phyloP scores from a whole-genome alignment of 2,888 invertebrate genomes.

The Xanthia togata region DNA sequence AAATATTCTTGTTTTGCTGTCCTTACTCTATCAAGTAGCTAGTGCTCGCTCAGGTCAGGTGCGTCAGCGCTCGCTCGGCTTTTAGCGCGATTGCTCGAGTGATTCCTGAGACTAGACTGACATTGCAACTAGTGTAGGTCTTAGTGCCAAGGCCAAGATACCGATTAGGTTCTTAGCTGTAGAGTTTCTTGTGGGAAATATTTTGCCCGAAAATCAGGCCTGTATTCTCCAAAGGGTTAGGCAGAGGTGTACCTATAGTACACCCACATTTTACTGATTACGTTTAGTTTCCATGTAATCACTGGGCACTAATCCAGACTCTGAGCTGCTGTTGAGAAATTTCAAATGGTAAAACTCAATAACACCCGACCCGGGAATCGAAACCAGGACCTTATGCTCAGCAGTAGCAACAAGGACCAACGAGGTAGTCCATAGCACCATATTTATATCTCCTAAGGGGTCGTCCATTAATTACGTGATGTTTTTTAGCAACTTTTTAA shows the following conservation, averaged over 20 bases:
- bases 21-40: constrained; percentile 52
- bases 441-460: too few species aligned
- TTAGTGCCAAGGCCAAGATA: constrained; percentile 37
- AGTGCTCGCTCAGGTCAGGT: constrained; percentile 64
- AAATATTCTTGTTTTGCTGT: constrained; percentile 19
- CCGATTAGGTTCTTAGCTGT: constrained; percentile 11
- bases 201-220: not conserved
- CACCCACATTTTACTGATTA: too few species aligned
- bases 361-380: not conserved
- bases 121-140: constrained; percentile 29
- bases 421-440: not conserved
- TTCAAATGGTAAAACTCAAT: not conserved
- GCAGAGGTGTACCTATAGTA: too few species aligned
- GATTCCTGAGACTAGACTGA: constrained; percentile 36
- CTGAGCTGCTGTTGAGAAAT: not conserved
- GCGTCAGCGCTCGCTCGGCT: constrained; percentile 68
- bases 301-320: not conserved
- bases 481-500: too few species aligned
- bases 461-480: too few species aligned
- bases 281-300: not conserved
- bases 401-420: not conserved
- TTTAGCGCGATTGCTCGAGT: constrained; percentile 78
- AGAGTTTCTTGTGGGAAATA: not conserved
- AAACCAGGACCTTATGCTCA: not conserved
- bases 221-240: not conserved